Percentiles rank a stretch among this genome's conserved stretches.
Conservation (phyloP, 1,140 invertebrate species). For the Lineus longissimus region DNA sequence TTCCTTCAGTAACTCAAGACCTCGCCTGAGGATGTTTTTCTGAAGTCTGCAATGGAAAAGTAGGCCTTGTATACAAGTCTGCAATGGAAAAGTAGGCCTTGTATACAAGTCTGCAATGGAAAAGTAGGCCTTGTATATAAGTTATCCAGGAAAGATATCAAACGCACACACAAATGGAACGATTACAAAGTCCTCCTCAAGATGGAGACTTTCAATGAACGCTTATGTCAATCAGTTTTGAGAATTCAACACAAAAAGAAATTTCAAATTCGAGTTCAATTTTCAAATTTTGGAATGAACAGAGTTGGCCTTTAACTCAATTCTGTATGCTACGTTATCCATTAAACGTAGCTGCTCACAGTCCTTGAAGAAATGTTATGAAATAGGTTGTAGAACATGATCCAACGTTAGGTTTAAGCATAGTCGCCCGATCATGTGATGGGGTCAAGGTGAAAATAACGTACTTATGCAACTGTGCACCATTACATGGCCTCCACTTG, state of each 20-base stretch:
- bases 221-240: too few species aligned
- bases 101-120: slow-evolving; percentile 56
- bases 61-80: slow-evolving; percentile 56
- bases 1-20: slow-evolving; percentile 80
- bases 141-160: slow-evolving; percentile 24
- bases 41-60: slow-evolving; percentile 68
- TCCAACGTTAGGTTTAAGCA: too few species aligned
- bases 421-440: background rate
- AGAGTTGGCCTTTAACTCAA: too few species aligned
- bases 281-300: too few species aligned
- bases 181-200: background rate
- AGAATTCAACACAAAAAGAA: too few species aligned
- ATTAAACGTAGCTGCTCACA: too few species aligned
- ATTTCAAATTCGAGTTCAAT: too few species aligned
- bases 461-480: slow-evolving; percentile 84
- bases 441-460: too few species aligned
- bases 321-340: too few species aligned
- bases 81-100: slow-evolving; percentile 22
- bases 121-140: slow-evolving; percentile 17
- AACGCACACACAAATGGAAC: background rate
- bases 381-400: too few species aligned
- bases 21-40: slow-evolving; percentile 79
- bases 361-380: too few species aligned
- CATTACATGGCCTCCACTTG: slow-evolving; percentile 91
- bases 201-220: too few species aligned